Evolutionary conservation across 1,140 invertebrate species (phyloP).

Genomic region (Aricia agestis): DNA sequence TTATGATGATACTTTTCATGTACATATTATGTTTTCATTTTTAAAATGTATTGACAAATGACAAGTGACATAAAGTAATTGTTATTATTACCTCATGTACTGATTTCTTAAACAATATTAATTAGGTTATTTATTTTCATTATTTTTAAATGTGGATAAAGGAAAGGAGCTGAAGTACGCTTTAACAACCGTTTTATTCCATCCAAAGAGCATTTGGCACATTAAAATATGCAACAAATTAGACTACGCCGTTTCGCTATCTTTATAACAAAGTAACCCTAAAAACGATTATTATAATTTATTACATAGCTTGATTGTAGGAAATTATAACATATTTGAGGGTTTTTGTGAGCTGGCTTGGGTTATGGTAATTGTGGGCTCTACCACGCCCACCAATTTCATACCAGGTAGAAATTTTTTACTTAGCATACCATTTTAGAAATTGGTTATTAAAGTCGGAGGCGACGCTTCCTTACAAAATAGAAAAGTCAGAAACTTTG

Average conservation of each 20-base stretch:
- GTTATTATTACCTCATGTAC: too few species aligned
- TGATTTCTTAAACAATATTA: too few species aligned
- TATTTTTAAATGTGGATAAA: too few species aligned
- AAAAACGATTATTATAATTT: background rate
- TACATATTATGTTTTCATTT: too few species aligned
- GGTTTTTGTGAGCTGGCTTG: background rate
- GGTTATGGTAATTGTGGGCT: background rate
- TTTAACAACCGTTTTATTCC: too few species aligned
- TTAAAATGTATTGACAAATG: too few species aligned
- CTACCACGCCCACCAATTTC: constrained; percentile 6
- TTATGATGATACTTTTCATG: too few species aligned
- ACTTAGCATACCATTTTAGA: background rate
- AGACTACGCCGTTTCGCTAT: background rate
- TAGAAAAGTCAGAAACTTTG: background rate
- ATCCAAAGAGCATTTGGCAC: too few species aligned
- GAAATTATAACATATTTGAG: background rate
- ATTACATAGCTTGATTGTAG: background rate
- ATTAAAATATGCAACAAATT: too few species aligned
- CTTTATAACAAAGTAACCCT: background rate
- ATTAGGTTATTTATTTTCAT: too few species aligned
- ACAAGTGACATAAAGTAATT: too few species aligned
- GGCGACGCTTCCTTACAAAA: background rate
- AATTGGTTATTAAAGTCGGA: background rate
- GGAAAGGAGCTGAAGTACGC: too few species aligned
- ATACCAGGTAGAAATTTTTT: constrained; percentile 4